These are phyloP conservation scores for Thalassophryne amazonica DNA, from an alignment of 2,797 vertebrate genomes.

Conservation along the genomic window DNA sequence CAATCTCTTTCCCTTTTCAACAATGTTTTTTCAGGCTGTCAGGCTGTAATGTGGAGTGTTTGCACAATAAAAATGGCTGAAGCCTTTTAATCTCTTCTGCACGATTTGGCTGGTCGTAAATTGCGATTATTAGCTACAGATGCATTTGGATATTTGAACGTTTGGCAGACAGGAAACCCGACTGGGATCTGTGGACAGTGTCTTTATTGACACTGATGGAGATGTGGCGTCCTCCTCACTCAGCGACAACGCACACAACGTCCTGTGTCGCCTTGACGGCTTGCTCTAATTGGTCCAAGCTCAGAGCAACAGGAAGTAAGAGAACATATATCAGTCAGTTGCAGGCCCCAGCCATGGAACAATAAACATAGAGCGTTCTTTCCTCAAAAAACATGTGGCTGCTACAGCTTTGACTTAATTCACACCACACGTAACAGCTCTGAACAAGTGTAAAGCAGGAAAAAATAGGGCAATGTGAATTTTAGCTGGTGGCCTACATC, in stretches of 20 bases:
- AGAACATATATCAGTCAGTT: slow-evolving; percentile 71
- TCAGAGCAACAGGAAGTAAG: slow-evolving; percentile 47
- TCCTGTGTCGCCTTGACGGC: slow-evolving; percentile 51
- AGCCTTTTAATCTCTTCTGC: no score
- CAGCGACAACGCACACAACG: slow-evolving; percentile 49
- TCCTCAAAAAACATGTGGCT: slow-evolving; percentile 37
- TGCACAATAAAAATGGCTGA: no score
- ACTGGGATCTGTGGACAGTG: slow-evolving; percentile 32
- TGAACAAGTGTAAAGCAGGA: no score
- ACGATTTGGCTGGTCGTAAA: no score
- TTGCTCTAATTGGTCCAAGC: slow-evolving; percentile 37
- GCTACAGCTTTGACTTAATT: slow-evolving; percentile 7
- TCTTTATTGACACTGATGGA: slow-evolving; percentile 42
- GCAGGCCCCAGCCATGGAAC: slow-evolving; percentile 7
- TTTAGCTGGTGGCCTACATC: no score
- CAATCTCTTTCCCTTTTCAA: no score
- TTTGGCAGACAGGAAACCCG: slow-evolving; percentile 20
- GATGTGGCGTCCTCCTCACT: slow-evolving; percentile 65
- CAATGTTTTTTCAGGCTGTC: no score
- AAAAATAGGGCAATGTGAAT: no score
- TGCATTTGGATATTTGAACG: slow-evolving; percentile 1
- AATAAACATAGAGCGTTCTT: slow-evolving; percentile 15
- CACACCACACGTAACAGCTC: slow-evolving; percentile 6
- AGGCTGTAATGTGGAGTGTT: no score
- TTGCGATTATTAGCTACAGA: neutral